Percentiles rank a stretch among this genome's conserved stretches.
These are phyloP conservation scores for Melanotaenia nigrans DNA, from an alignment of 2,797 vertebrate species.

Conservation along the genomic window DNA sequence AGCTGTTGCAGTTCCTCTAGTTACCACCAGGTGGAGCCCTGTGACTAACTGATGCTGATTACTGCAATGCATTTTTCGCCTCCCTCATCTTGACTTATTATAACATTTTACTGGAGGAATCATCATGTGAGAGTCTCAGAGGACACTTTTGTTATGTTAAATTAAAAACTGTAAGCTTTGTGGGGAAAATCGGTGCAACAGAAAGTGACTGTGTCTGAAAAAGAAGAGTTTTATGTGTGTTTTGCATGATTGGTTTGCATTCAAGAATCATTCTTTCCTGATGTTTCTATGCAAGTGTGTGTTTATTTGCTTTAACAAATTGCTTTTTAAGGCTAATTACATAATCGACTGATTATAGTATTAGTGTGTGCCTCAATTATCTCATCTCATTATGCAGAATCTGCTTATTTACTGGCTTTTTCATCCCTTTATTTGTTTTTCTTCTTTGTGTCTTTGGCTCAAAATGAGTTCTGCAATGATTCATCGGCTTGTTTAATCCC, in stretches of 20 bases:
- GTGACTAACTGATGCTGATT: background rate
- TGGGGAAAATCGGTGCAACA: background rate
- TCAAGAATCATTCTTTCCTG: constrained; percentile 2
- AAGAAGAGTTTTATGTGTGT: constrained; percentile 20
- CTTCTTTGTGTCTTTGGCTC: constrained; percentile 6
- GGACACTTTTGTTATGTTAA: constrained; percentile 10
- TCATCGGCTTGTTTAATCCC: constrained; percentile 8
- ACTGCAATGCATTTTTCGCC: constrained; percentile 32
- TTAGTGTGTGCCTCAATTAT: background rate
- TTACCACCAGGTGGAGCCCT: constrained; percentile 58
- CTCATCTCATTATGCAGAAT: background rate
- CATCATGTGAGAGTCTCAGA: constrained; percentile 11
- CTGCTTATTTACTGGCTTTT: background rate
- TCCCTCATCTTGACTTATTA: constrained; percentile 19
- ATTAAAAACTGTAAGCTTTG: constrained; percentile 6
- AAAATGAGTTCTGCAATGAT: background rate
- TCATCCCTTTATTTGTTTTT: constrained; percentile 13
- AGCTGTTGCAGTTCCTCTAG: constrained; percentile 1
- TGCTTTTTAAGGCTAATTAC: constrained; percentile 2
- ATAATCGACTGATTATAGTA: constrained; percentile 7
- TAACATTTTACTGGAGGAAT: constrained; percentile 9
- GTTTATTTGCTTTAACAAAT: background rate
- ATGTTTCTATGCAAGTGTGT: background rate
- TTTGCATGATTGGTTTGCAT: constrained; percentile 11
- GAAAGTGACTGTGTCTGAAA: constrained; percentile 11